Evolutionary conservation across 2,888 invertebrate genomes (phyloP).

Genomic region (Malthinus seriepunctatus): DNA sequence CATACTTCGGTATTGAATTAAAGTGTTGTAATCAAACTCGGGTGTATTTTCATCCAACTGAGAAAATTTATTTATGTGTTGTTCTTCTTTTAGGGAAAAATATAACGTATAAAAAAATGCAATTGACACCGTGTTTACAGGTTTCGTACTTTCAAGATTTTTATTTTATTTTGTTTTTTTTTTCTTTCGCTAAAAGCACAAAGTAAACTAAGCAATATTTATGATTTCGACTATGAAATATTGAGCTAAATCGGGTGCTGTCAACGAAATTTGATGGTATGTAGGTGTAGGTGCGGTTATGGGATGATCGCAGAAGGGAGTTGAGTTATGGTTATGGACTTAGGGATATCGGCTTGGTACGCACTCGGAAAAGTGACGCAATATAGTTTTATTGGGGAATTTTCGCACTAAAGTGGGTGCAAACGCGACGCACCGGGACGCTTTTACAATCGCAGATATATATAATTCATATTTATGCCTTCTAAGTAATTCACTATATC

Average conservation of each 20-base stretch:
- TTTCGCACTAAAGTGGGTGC: slow-evolving; percentile 34
- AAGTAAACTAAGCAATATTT: slow-evolving; percentile 16
- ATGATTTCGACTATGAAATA: slow-evolving; percentile 17
- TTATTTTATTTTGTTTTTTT: slow-evolving; percentile 29
- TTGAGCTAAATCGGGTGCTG: slow-evolving; percentile 27
- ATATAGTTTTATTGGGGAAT: slow-evolving; percentile 37
- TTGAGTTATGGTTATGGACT: slow-evolving; percentile 49
- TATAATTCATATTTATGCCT: slow-evolving; percentile 51
- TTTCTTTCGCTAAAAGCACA: slow-evolving; percentile 13
- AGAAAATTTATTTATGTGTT: slow-evolving; percentile 51
- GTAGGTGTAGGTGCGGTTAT: slow-evolving; percentile 42
- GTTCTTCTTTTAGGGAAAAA: slow-evolving; percentile 43
- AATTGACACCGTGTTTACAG: slow-evolving; percentile 55
- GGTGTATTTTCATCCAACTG: slow-evolving; percentile 41
- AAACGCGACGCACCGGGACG: slow-evolving; percentile 34
- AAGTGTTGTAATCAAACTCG: slow-evolving; percentile 53
- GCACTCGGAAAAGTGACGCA: slow-evolving; percentile 28
- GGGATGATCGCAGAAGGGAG: slow-evolving; percentile 40
- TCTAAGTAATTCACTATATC: slow-evolving; percentile 46
- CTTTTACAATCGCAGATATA: slow-evolving; percentile 48
- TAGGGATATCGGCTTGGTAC: slow-evolving; percentile 35
- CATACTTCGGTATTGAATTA: slow-evolving; percentile 57
- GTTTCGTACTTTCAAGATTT: slow-evolving; percentile 44
- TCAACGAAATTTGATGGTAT: slow-evolving; percentile 46
- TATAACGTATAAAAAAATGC: slow-evolving; percentile 53